A percentile compares a stretch with the other conserved stretches of the same genome.
Conservation (phyloP, 2,113 vertebrate genomes). For the Sitta europaea region DNA sequence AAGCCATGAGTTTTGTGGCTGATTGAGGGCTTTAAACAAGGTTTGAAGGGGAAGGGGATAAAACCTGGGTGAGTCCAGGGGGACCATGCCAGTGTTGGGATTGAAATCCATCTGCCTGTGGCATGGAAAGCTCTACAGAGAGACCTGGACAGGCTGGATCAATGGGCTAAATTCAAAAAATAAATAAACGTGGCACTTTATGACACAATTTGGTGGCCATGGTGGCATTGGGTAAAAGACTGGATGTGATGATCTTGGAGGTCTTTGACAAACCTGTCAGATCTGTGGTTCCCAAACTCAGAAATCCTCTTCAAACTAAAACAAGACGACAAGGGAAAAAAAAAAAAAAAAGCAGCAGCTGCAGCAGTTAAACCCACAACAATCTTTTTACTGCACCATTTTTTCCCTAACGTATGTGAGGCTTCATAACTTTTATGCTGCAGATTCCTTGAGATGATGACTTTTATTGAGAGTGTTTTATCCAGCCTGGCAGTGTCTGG, state of each 20-base stretch:
- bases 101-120: neutral
- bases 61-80: neutral
- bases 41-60: neutral
- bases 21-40: rapidly evolving
- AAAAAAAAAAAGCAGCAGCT: neutral
- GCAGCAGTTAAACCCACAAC: neutral
- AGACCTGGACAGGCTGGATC: neutral
- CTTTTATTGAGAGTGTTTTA: neutral
- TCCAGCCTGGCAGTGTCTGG: neutral
- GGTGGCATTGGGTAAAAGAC: neutral
- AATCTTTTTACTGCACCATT: neutral
- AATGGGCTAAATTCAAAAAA: neutral
- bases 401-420: neutral
- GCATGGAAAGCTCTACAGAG: neutral
- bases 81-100: neutral
- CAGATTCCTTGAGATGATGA: neutral
- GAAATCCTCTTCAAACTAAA: neutral
- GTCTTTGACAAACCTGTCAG: neutral
- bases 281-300: neutral
- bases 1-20: neutral
- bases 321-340: neutral
- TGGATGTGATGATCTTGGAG: neutral
- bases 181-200: neutral
- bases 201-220: rapidly evolving
- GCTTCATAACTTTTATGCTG: neutral